Base-by-base conservation (phyloP, 2,113 vertebrate genomes). In the Anseranas semipalmata region DNA sequence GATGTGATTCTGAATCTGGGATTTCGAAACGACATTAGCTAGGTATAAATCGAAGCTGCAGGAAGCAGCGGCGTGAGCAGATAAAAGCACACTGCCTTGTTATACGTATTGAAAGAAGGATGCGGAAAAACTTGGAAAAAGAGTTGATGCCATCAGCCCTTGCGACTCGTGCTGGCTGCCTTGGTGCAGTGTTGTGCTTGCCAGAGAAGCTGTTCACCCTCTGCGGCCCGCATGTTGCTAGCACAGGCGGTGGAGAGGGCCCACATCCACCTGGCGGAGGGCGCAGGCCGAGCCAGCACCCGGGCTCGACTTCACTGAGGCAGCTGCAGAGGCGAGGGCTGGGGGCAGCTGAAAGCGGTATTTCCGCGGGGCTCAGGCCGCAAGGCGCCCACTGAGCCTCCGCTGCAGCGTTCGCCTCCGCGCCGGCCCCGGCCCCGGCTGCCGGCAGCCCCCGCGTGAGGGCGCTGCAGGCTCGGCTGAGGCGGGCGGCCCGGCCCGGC, bases 391-490 rank as follows among this genome's bases (percentile, higher is more conserved):
- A 21, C 33, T 56, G 46, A 28, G 68, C 12, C 13, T 59, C 39
- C 7, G 20, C 2, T 35, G 16, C 14, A 55, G 5, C 16, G 19
- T 75, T 75, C 83, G 39, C 24, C 14, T 24, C 9, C 16, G n/a
- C n/a, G n/a, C n/a, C 15, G 15, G 4, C 21, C 20, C 10, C 43
- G 27, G 8, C 0, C 35, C 75, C 4, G 3, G 10, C 52, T 60
- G 70, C 68, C 77, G 60, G 35, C 50, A 71, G 41, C 59, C 14
- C 92, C 98, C 98, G 85, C 97, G 66, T 56, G 98, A 97, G 98
- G 98, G 98, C 75, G 98, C 98, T 98, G 96, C 76, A 94, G 94
- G 91, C 95, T 96, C 93, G 92, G 85, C 43, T 39, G 85, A 58
- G 65, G 73, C 10, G 25, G 30, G 35, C 28, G 28, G 17, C 66